Conservation (phyloP, 1,140 invertebrate genomes). For the Polypedilum vanderplanki region DNA sequence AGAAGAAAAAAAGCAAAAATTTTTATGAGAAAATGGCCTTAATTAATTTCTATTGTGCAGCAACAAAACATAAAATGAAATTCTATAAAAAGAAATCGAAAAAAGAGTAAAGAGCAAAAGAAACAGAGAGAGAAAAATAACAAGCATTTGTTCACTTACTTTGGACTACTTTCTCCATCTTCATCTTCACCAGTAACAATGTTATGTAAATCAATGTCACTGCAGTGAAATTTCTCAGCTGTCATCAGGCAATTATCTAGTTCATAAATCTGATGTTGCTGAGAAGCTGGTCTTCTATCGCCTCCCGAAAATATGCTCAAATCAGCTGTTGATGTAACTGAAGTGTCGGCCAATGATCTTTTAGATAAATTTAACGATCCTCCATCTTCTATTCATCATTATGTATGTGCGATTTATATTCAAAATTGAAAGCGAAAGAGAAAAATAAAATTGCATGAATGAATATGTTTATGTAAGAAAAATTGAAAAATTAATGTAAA, state of each 20-base stretch:
- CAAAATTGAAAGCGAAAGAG: background rate
- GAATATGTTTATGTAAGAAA: background rate
- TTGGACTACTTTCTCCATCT: slow-evolving; percentile 30
- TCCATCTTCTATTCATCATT: slow-evolving; percentile 31
- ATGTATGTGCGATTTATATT: background rate
- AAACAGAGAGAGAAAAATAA: background rate
- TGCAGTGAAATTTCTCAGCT: slow-evolving; percentile 29
- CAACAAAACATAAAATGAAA: background rate
- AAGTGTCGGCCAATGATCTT: slow-evolving; percentile 71
- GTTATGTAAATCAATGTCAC: slow-evolving; percentile 28
- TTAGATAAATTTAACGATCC: slow-evolving; percentile 53
- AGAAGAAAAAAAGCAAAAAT: background rate
- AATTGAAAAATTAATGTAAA: no score
- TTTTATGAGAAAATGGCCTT: background rate
- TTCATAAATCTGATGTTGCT: slow-evolving; percentile 27
- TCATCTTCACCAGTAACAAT: slow-evolving; percentile 29
- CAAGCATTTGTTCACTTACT: slow-evolving; percentile 20
- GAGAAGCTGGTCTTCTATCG: slow-evolving; percentile 32
- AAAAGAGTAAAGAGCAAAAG: background rate
- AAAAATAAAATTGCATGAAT: slow-evolving; percentile 16
- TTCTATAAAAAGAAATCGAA: background rate
- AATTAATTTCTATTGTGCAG: slow-evolving; percentile 11
- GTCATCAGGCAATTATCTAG: background rate
- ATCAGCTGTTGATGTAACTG: slow-evolving; percentile 74
- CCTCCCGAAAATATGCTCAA: slow-evolving; percentile 71